These are phyloP conservation scores for Bombyx mori DNA, from an alignment of 1,140 invertebrate genomes.

Conservation along the genomic window ASM3026992v2 NC_085115.1:9487501-9488000, in stretches of 20 bases:
- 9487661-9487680: conserved; percentile 27
- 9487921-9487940: conserved; percentile 36
- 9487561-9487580: conserved; percentile 28
- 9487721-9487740: conserved; percentile 61
- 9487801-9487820: conserved; percentile 56
- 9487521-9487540: conserved; percentile 27
- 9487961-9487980: conserved; percentile 45
- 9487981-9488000: conserved; percentile 33
- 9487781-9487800: conserved; percentile 43
- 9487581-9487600: conserved; percentile 39
- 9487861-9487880: conserved; percentile 45
- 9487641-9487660: conserved; percentile 33
- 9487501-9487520: conserved; percentile 28
- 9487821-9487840: conserved; percentile 47
- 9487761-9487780: conserved; percentile 62
- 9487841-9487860: conserved; percentile 49
- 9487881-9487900: conserved; percentile 51
- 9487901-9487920: conserved; percentile 36
- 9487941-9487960: conserved; percentile 34
- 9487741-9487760: conserved; percentile 36
- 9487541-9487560: conserved; percentile 28
- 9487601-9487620: conserved; percentile 20
- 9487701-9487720: conserved; percentile 42
- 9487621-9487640: conserved; percentile 25
- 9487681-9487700: conserved; percentile 21